Percentiles rank a stretch among this genome's conserved stretches.
These are phyloP conservation scores for Cerceris rybyensis DNA, from an alignment of 2,888 invertebrate genomes.

Conservation along the genomic window DNA sequence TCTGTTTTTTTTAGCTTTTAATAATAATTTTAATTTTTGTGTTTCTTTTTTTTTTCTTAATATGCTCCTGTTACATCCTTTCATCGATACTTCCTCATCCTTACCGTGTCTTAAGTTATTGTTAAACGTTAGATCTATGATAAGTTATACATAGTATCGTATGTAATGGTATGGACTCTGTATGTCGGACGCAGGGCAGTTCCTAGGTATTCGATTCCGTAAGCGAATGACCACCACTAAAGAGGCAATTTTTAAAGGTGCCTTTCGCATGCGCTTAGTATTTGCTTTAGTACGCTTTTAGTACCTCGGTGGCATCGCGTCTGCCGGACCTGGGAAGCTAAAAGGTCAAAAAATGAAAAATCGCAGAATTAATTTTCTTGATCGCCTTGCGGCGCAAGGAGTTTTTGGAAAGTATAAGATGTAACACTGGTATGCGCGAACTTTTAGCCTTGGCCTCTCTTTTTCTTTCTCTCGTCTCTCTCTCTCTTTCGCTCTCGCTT, in stretches of 20 bases:
- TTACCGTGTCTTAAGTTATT: constrained; percentile 68
- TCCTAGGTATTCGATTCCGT: constrained; percentile 67
- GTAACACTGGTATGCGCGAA: constrained; percentile 74
- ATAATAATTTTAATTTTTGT: constrained; percentile 10
- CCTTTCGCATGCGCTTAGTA: constrained; percentile 67
- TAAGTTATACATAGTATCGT: constrained; percentile 69
- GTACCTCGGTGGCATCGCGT: constrained; percentile 82
- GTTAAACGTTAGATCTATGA: constrained; percentile 67
- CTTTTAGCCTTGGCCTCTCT: background rate
- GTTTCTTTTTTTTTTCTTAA: constrained; percentile 18
- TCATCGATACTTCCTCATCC: constrained; percentile 52
- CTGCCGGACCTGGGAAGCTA: constrained; percentile 82
- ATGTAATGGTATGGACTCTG: constrained; percentile 68
- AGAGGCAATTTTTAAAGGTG: constrained; percentile 57
- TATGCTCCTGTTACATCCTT: constrained; percentile 38
- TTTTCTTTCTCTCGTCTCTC: background rate
- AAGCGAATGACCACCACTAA: constrained; percentile 67
- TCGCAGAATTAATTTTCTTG: constrained; percentile 79
- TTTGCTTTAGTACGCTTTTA: constrained; percentile 74
- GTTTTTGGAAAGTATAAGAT: constrained; percentile 78
- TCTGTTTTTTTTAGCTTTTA: background rate
- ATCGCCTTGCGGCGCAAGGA: constrained; percentile 63
- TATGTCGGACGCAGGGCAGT: constrained; percentile 66
- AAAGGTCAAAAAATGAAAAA: constrained; percentile 81
- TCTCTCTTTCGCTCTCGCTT: constrained; percentile 13